Conservation (phyloP, 1,140 invertebrate species). For the Caenorhabditis latens region DNA sequence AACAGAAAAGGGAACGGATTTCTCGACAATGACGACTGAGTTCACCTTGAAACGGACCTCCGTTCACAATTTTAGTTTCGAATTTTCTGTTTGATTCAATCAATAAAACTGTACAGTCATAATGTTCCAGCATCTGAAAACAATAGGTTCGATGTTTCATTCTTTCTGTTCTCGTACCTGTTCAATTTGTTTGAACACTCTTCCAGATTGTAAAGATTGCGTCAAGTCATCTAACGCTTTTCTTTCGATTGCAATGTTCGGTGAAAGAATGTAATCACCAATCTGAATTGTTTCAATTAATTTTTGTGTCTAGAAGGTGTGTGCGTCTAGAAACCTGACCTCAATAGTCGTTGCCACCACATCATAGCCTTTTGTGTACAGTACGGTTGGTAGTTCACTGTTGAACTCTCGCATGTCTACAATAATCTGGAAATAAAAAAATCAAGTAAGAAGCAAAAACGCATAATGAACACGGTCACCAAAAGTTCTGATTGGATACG, state of each 20-base stretch:
- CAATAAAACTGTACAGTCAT: slow-evolving; percentile 70
- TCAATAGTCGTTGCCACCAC: slow-evolving; percentile 91
- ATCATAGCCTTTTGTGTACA: slow-evolving; percentile 92
- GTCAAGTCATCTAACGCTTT: slow-evolving; percentile 98
- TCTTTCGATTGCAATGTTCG: slow-evolving; percentile 94
- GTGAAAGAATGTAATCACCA: slow-evolving; percentile 93
- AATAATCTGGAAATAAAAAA: slow-evolving; percentile 70
- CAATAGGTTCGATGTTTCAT: neutral
- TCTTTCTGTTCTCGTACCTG: slow-evolving; percentile 67
- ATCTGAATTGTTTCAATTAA: slow-evolving; percentile 26
- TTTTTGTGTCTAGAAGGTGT: neutral
- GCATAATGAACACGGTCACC: no score
- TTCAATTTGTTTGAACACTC: slow-evolving; percentile 93
- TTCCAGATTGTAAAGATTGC: slow-evolving; percentile 92
- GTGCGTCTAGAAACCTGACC: slow-evolving; percentile 82
- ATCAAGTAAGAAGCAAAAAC: slow-evolving; percentile 1
- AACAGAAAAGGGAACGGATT: slow-evolving; percentile 71
- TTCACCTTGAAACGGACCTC: slow-evolving; percentile 70
- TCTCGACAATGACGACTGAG: slow-evolving; percentile 72
- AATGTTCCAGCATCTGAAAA: slow-evolving; percentile 74
- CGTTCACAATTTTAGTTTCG: slow-evolving; percentile 66
- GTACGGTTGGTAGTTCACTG: slow-evolving; percentile 91
- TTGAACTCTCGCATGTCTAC: slow-evolving; percentile 98
- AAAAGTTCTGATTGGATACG: neutral
- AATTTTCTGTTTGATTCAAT: slow-evolving; percentile 76